phyloP scores from a whole-genome alignment of 2,113 vertebrate species.

The Lontra canadensis region DNA sequence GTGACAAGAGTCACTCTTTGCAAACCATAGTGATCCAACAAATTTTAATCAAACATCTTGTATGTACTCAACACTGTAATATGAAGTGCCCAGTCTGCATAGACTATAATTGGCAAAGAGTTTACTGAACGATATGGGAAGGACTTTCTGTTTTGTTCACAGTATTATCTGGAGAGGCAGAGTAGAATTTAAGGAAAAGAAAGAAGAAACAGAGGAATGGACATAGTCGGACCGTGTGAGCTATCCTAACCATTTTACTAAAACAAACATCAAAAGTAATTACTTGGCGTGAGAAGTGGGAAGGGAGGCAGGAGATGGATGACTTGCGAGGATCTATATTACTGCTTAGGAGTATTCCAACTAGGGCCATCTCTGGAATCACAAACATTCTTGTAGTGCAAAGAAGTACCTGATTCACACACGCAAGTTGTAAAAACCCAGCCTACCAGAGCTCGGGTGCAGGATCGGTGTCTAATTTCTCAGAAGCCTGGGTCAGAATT shows the following conservation, averaged over 20 bases:
- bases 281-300: background rate
- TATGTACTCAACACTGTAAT: background rate
- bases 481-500: conserved; percentile 69
- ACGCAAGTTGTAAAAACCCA: conserved; percentile 35
- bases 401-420: conserved; percentile 38
- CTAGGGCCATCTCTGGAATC: conserved; percentile 38
- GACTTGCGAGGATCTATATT: background rate
- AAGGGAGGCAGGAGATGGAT: conserved; percentile 31
- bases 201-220: background rate
- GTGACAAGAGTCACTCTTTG: background rate
- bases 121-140: background rate
- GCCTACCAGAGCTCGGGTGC: background rate
- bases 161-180: background rate
- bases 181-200: background rate
- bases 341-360: conserved; percentile 55
- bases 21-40: background rate
- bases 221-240: background rate
- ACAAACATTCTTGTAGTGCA: conserved; percentile 35
- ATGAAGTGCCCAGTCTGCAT: background rate
- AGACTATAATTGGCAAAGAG: background rate
- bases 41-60: background rate
- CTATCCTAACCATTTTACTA: background rate
- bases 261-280: conserved; percentile 52
- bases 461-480: conserved; percentile 57
- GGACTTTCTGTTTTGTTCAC: background rate